A percentile compares a stretch with the other conserved stretches of the same genome.
Conservation (phyloP, 2,113 vertebrate genomes). For the Emydura subglobosa region DNA sequence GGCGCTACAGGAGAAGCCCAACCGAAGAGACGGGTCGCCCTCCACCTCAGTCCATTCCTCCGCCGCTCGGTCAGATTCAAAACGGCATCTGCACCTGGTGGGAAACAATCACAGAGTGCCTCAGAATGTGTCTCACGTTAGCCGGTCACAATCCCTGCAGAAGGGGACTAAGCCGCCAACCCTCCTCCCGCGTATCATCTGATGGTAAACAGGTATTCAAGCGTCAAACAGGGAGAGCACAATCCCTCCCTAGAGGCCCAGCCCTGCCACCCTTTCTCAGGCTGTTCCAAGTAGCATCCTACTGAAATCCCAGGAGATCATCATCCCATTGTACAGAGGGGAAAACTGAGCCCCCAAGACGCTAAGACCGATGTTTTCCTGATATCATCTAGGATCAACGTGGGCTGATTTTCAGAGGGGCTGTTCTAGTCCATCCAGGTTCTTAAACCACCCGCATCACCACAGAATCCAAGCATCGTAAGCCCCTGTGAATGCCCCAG, state of each 20-base stretch:
- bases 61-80: rapidly evolving
- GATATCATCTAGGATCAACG: background rate
- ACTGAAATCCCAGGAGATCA: background rate
- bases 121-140: background rate
- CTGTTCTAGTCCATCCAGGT: background rate
- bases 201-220: background rate
- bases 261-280: background rate
- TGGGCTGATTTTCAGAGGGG: background rate
- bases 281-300: background rate
- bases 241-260: background rate
- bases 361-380: background rate
- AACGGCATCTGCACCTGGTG: background rate
- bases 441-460: background rate
- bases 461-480: background rate
- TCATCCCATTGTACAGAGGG: background rate
- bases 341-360: background rate
- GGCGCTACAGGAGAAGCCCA: background rate
- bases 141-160: background rate
- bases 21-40: background rate
- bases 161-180: background rate
- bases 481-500: background rate
- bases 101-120: background rate
- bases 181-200: background rate
- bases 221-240: background rate
- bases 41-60: background rate